Conservation (phyloP, 2,888 invertebrate species). For the Muscina levida region DNA sequence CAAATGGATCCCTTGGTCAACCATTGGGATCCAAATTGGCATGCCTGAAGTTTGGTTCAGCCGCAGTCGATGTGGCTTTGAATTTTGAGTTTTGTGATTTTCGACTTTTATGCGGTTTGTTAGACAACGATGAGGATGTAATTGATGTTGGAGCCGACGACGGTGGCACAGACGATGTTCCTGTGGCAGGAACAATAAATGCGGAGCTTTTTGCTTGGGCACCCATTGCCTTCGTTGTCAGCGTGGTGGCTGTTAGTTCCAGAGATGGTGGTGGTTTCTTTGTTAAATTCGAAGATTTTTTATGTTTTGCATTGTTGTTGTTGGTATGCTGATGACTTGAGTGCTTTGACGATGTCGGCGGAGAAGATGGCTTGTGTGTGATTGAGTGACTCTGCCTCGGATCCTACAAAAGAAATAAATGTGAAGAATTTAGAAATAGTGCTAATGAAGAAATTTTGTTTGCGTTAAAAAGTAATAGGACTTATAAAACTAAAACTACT, state of each 20-base stretch:
- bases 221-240: constrained; percentile 40
- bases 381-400: constrained; percentile 5
- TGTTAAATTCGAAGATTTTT: constrained; percentile 50
- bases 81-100: constrained; percentile 60
- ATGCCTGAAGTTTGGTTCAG: constrained; percentile 72
- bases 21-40: constrained; percentile 80
- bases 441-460: too few relatives aligned
- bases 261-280: constrained; percentile 31
- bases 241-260: constrained; percentile 39
- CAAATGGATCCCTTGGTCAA: constrained; percentile 67
- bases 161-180: constrained; percentile 65
- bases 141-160: constrained; percentile 44
- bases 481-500: too few relatives aligned
- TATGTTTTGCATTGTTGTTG: constrained; percentile 58
- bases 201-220: constrained; percentile 65
- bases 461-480: too few relatives aligned
- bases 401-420: constrained; percentile 35
- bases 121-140: constrained; percentile 49
- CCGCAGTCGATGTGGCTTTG: constrained; percentile 52
- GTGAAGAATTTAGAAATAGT: neutral
- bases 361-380: constrained; percentile 18
- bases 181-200: constrained; percentile 76
- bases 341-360: constrained; percentile 25
- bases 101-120: constrained; percentile 65
- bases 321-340: constrained; percentile 51